Percentiles rank a stretch among this genome's conserved stretches.
Evolutionary conservation across 1,140 invertebrate species (phyloP).

Genomic region (Zelostemma sp.): DNA sequence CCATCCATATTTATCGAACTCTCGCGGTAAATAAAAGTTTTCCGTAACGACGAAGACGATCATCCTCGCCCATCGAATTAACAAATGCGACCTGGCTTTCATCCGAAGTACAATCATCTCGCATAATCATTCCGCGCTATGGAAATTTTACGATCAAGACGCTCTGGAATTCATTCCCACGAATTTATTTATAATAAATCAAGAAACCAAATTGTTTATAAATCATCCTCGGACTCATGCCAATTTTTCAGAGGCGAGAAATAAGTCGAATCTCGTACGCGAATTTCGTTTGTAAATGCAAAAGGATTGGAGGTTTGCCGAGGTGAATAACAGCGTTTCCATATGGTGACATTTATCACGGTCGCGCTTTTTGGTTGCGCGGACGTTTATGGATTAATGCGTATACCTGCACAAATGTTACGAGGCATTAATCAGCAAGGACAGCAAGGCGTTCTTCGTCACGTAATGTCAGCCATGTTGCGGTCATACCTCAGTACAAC

Average conservation of each 20-base stretch:
- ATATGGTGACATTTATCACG: neutral
- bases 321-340: neutral
- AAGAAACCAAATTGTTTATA: neutral
- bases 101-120: no score
- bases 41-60: constrained; percentile 43
- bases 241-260: no score
- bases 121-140: no score
- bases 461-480: constrained; percentile 16
- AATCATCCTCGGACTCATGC: neutral
- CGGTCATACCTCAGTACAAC: constrained; percentile 24
- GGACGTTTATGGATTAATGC: neutral
- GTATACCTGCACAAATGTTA: neutral
- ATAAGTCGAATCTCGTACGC: no score
- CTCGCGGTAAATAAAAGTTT: constrained; percentile 12
- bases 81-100: constrained; percentile 13
- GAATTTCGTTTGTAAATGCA: no score
- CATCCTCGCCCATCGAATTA: constrained; percentile 41
- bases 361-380: neutral
- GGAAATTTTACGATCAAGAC: no score
- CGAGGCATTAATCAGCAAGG: neutral
- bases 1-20: constrained; percentile 49
- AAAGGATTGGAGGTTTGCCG: neutral
- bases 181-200: no score
- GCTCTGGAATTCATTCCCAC: no score
- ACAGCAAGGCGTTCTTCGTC: neutral